These are phyloP conservation scores for Lepisosteus oculatus DNA, from an alignment of 2,113 vertebrate genomes.

Conservation along the genomic window DNA sequence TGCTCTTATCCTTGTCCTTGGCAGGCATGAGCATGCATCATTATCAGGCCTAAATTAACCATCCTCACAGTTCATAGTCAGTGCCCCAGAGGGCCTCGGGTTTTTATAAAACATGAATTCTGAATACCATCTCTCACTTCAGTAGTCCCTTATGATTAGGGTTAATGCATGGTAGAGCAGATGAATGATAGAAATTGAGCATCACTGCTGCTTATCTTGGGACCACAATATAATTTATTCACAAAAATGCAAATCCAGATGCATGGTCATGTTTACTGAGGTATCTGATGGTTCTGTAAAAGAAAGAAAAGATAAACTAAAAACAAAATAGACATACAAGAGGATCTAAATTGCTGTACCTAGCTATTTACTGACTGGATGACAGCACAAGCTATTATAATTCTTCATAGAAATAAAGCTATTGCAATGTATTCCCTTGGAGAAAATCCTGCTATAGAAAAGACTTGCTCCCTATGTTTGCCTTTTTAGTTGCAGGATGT, in stretches of 20 bases:
- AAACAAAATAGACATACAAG: constrained; percentile 5
- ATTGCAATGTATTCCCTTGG: too few relatives aligned
- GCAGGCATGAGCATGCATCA: constrained; percentile 44
- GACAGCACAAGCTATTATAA: too few relatives aligned
- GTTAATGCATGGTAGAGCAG: constrained; percentile 55
- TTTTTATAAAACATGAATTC: constrained; percentile 51
- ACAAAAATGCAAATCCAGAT: constrained; percentile 63
- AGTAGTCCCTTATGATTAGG: constrained; percentile 49
- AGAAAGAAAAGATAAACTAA: constrained; percentile 26
- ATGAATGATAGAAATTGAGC: constrained; percentile 44
- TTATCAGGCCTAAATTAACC: constrained; percentile 53
- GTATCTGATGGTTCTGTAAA: constrained; percentile 54
- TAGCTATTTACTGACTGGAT: too few relatives aligned
- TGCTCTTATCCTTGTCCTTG: constrained; percentile 44
- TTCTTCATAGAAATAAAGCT: too few relatives aligned
- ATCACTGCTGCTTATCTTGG: constrained; percentile 54
- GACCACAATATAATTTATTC: constrained; percentile 63
- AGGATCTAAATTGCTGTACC: too few relatives aligned
- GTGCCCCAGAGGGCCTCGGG: constrained; percentile 37
- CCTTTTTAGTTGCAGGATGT: too few relatives aligned
- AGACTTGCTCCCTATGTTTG: too few relatives aligned
- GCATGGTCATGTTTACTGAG: constrained; percentile 60
- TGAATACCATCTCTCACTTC: constrained; percentile 44
- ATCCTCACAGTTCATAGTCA: constrained; percentile 35
- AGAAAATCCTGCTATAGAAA: too few relatives aligned